Conservation (phyloP, 2,888 invertebrate species). For the Amaurobius ferox region DNA sequence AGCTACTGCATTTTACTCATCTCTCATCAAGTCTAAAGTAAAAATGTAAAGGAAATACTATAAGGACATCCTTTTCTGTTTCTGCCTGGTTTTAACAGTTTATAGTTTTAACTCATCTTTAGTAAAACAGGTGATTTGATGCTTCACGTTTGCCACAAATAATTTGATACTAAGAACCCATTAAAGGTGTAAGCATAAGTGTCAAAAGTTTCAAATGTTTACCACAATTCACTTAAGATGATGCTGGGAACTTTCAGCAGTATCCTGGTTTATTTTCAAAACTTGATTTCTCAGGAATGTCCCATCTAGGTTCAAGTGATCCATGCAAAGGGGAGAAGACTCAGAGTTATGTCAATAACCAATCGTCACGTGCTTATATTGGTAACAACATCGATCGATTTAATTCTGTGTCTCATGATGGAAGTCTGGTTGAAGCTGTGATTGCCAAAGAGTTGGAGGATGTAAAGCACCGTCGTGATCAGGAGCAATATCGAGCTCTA, state of each 20-base stretch:
- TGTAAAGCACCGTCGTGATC: slow-evolving; percentile 35
- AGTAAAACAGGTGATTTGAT: background rate
- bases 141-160: no score
- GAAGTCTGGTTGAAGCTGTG: background rate
- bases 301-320: slow-evolving; percentile 59
- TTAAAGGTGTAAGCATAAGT: background rate
- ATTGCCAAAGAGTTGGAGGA: slow-evolving; percentile 42
- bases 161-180: background rate
- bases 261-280: slow-evolving; percentile 30
- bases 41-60: slow-evolving; percentile 1
- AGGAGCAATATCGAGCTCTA: slow-evolving; percentile 39
- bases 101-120: slow-evolving; percentile 14
- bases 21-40: background rate
- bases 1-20: background rate
- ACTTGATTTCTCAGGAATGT: slow-evolving; percentile 62
- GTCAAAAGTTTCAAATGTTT: slow-evolving; percentile 15
- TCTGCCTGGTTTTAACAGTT: background rate
- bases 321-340: slow-evolving; percentile 61
- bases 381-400: slow-evolving; percentile 33
- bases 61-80: background rate
- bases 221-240: slow-evolving; percentile 20
- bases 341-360: slow-evolving; percentile 41
- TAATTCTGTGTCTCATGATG: slow-evolving; percentile 28
- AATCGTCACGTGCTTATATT: slow-evolving; percentile 33
- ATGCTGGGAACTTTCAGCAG: slow-evolving; percentile 44